phyloP scores from a whole-genome alignment of 2,888 invertebrate genomes.

The Lydus trimaculatus region DNA sequence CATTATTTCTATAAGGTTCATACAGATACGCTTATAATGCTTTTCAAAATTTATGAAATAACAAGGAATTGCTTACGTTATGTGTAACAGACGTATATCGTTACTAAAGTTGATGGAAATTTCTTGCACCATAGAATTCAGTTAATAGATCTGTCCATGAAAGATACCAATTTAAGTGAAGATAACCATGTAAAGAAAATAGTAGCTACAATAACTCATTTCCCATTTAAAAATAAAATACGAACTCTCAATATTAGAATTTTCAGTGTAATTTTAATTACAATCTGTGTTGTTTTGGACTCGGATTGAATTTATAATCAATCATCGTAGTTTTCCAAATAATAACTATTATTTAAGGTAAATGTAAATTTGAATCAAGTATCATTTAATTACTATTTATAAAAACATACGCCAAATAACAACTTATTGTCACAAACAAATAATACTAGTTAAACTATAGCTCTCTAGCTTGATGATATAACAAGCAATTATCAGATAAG shows the following conservation, averaged over 20 bases:
- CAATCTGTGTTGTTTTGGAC: conserved; percentile 28
- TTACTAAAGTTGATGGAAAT: background rate
- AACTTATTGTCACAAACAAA: background rate
- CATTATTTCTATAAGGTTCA: background rate
- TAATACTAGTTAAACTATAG: background rate
- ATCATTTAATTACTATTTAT: background rate
- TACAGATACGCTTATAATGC: background rate
- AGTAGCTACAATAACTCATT: background rate
- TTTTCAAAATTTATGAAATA: background rate
- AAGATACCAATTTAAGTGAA: background rate
- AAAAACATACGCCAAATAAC: background rate
- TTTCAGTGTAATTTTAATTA: conserved; percentile 13
- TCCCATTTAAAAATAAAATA: background rate
- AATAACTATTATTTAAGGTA: background rate
- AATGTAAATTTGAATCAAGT: background rate
- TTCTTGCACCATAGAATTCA: background rate
- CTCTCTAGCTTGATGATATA: background rate
- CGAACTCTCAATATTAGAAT: conserved; percentile 7
- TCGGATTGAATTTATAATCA: conserved; percentile 30
- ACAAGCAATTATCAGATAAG: background rate
- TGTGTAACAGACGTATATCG: background rate
- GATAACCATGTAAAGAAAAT: background rate
- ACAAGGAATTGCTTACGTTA: background rate
- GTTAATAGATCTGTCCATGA: background rate
- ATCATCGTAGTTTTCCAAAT: conserved; percentile 32